Percentiles rank a stretch among this genome's conserved stretches.
These are phyloP conservation scores for Platichthys stellatus DNA, from an alignment of 2,113 vertebrate species.

Conservation along the genomic window DNA sequence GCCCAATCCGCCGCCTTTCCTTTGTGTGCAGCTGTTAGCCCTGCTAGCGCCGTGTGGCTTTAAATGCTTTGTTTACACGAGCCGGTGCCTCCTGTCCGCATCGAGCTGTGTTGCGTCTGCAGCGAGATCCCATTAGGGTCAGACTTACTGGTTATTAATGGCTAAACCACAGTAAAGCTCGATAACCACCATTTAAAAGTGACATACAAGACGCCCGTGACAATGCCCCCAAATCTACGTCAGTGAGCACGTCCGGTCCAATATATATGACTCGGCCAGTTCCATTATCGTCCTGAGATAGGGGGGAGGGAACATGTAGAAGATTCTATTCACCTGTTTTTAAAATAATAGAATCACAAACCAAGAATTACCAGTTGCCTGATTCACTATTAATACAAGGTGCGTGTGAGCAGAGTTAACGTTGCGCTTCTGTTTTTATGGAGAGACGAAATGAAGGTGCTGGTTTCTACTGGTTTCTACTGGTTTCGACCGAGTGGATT, in stretches of 20 bases:
- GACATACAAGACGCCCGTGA: not conserved
- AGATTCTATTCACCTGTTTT: not conserved
- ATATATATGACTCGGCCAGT: conserved; percentile 47
- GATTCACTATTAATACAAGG: not conserved
- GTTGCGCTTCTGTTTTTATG: too few species aligned
- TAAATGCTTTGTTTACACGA: conserved; percentile 42
- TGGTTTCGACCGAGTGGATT: conserved; percentile 31
- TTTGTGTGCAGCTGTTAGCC: conserved; percentile 64
- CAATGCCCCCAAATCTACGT: conserved; percentile 59
- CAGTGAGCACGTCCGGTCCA: not conserved
- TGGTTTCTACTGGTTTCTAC: conserved; percentile 59
- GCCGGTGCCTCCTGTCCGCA: conserved; percentile 52
- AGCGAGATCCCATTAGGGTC: conserved; percentile 16
- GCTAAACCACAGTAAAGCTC: not conserved
- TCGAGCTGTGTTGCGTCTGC: conserved; percentile 18
- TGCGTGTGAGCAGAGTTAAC: too few species aligned
- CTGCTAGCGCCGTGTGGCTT: conserved; percentile 43
- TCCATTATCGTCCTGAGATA: conserved; percentile 44
- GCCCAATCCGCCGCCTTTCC: conserved; percentile 43
- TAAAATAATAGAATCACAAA: not conserved
- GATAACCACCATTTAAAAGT: conserved; percentile 32
- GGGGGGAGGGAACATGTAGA: not conserved
- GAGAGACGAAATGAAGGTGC: not conserved
- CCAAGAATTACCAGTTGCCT: rapidly evolving
- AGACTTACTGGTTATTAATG: conserved; percentile 9